Evolutionary conservation across 2,888 invertebrate species (phyloP).

Genomic region (Diarsia brunnea): DNA sequence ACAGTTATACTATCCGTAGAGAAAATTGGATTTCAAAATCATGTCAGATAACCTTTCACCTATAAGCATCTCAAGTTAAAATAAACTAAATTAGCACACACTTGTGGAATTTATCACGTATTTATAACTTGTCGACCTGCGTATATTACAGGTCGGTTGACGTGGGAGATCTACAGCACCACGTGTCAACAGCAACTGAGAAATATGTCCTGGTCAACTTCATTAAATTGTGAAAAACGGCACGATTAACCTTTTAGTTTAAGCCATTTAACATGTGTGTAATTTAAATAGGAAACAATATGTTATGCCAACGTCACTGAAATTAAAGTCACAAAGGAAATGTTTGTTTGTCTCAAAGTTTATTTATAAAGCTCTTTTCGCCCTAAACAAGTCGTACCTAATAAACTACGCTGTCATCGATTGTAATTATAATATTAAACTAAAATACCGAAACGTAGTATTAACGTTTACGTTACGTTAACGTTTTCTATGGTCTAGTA

Average conservation of each 20-base stretch:
- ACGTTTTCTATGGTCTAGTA: no score
- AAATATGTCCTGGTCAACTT: conserved; percentile 26
- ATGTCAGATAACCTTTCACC: not conserved
- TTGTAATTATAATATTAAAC: not conserved
- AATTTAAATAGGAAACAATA: conserved; percentile 23
- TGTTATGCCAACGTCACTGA: conserved; percentile 1
- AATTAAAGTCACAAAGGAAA: not conserved
- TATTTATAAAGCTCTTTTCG: not conserved
- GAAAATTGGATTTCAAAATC: not conserved
- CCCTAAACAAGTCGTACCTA: not conserved
- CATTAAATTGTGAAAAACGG: conserved; percentile 27
- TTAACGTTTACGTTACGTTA: no score
- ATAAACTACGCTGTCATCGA: not conserved
- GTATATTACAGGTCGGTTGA: not conserved
- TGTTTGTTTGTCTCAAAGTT: not conserved
- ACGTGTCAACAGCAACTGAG: conserved; percentile 23
- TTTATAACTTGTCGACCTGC: not conserved
- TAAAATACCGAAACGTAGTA: not conserved
- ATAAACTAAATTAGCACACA: conserved; percentile 20
- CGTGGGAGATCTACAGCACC: conserved; percentile 16
- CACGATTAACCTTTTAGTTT: conserved; percentile 34
- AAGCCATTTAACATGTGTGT: conserved; percentile 24
- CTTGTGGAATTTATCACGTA: not conserved
- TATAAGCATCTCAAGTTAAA: not conserved
- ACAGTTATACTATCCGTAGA: no score